These are phyloP conservation scores for Epinotia ramella DNA, from an alignment of 2,888 invertebrate species.

Conservation along the genomic window DNA sequence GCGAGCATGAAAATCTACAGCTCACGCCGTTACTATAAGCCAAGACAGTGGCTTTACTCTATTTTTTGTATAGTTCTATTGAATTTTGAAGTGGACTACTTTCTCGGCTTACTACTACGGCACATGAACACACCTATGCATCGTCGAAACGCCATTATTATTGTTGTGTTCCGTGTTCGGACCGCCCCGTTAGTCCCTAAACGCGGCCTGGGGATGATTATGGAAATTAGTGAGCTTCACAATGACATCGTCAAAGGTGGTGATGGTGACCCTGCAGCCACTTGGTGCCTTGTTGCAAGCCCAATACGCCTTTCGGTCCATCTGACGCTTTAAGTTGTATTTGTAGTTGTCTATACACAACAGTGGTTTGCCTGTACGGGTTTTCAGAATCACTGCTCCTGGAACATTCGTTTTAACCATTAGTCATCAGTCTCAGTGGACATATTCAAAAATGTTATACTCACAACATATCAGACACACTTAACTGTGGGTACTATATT, in stretches of 20 bases:
- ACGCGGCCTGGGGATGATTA: constrained; percentile 48
- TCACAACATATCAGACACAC: too few species aligned
- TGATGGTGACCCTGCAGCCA: constrained; percentile 18
- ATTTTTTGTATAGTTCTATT: too few species aligned
- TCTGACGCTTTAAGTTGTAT: constrained; percentile 3
- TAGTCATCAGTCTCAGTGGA: background rate
- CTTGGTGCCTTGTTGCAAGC: constrained; percentile 2
- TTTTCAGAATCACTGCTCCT: background rate
- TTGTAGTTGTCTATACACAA: constrained; percentile 37
- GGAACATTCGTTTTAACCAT: background rate
- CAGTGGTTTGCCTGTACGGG: background rate
- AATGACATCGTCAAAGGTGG: constrained; percentile 16
- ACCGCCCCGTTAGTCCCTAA: background rate
- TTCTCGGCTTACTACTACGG: too few species aligned
- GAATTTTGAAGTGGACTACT: too few species aligned
- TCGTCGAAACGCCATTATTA: too few species aligned
- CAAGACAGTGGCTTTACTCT: too few species aligned
- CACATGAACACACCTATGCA: too few species aligned
- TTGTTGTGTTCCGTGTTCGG: too few species aligned
- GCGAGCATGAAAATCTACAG: too few species aligned
- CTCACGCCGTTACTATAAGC: too few species aligned
- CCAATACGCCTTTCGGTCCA: constrained; percentile 1
- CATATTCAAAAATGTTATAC: too few species aligned
- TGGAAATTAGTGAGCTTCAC: constrained; percentile 48
- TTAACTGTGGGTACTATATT: too few species aligned